Base-by-base conservation (phyloP, 2,113 vertebrate species). In the Poeciliopsis turrubarensis region DNA sequence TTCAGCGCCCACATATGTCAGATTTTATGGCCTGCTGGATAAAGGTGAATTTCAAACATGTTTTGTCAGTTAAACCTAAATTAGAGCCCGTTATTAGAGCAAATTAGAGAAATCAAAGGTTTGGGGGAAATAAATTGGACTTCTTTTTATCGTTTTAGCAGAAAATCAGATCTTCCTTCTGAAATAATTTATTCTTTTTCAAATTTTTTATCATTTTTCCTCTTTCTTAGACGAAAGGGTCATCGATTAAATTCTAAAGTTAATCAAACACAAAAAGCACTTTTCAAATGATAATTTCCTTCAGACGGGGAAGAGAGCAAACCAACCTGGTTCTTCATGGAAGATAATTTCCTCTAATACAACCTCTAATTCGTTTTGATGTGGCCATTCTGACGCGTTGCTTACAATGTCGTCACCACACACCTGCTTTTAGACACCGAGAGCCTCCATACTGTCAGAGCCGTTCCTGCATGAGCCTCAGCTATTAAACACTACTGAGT, bases 1-100 rank as follows among this genome's bases (percentile, higher is more conserved):
- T 75, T 26, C 34, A 13, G 63, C 26, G 47, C 34, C 71, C 78
- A 65, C 65, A 68, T 69, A 25, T 61, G 70, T 74, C 68, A 75
- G 31, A 63, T 39, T 26, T 41, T 72, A 17, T 51, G 41, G 75
- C 13, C 5, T 15, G n/a, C 22, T 22, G 1, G 27, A 68, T 73
- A 7, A 51, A 19, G 39, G 51, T 68, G 3, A 72, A 19, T 81
- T 47, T 68, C 51, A 29, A 37, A 29, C n/a, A 22, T 7, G 31
- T 15, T 80, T 64, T 27, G n/a, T 65, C 17, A 68, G 69, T 86
- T 63, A 60, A 32, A 17, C 64, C 65, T 61, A 31, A 25, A 25
- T 57, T n/a, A 7, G 17, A n/a, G 25, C 2, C 19, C 7, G 3
- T 54, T 51, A 51, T 51, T 54, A 25, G 51, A 25, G 51, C 10